Evolutionary conservation across 2,888 invertebrate genomes (phyloP).

Genomic region (Tethea ocularis): DNA sequence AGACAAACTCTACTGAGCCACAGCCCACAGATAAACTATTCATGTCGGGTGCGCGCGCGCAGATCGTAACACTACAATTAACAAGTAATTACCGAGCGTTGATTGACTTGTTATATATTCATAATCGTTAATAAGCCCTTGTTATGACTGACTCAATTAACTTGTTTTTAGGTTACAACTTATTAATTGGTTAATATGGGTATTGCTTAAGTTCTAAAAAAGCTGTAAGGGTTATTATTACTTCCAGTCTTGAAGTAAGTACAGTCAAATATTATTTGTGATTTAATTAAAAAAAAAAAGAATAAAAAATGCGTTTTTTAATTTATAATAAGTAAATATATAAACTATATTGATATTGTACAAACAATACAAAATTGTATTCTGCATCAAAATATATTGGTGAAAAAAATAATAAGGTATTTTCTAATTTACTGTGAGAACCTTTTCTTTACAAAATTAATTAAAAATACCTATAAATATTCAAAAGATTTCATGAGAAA

Average conservation of each 20-base stretch:
- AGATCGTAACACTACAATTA: constrained; percentile 25
- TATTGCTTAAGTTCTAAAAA: background rate
- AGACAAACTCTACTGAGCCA: no score
- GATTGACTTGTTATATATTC: constrained; percentile 26
- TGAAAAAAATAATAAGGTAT: no score
- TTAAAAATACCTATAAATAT: background rate
- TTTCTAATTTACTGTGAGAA: no score
- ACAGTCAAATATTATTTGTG: no score
- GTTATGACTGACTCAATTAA: background rate
- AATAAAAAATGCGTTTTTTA: no score
- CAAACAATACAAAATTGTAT: no score
- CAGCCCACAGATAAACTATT: background rate
- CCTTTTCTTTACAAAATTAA: background rate
- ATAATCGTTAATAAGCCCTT: constrained; percentile 11
- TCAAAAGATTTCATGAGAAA: background rate
- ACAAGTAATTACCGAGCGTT: constrained; percentile 19
- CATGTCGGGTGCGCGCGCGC: constrained; percentile 17
- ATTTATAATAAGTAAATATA: no score
- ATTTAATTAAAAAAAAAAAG: no score
- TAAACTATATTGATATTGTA: no score
- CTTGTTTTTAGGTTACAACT: background rate
- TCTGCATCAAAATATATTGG: no score
- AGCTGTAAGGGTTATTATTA: background rate
- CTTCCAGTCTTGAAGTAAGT: no score
- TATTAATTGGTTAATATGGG: background rate